Evolutionary conservation across 1,140 invertebrate species (phyloP).

Genomic region (Drosophila littoralis): DNA sequence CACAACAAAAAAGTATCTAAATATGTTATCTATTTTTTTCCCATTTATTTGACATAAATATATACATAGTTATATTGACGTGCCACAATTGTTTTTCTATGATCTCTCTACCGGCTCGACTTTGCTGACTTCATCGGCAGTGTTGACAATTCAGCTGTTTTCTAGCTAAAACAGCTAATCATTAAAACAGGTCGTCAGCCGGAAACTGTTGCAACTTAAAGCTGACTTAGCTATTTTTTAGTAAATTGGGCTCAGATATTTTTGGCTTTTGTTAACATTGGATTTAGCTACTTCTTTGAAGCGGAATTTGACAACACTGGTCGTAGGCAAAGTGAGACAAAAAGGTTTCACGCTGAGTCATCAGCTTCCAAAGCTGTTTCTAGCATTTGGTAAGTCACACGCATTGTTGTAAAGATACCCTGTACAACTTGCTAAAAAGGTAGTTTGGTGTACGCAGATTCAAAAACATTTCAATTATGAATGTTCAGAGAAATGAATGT

Average conservation of each 20-base stretch:
- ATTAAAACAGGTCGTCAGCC: too few species aligned
- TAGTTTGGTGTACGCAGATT: too few species aligned
- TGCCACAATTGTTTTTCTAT: slow-evolving; percentile 21
- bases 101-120: slow-evolving; percentile 13
- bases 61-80: background rate
- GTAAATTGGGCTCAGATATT: too few species aligned
- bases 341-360: slow-evolving; percentile 1
- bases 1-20: background rate
- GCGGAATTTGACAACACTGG: too few species aligned
- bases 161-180: too few species aligned
- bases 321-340: too few species aligned
- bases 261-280: too few species aligned
- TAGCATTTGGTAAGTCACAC: background rate
- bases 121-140: slow-evolving; percentile 36
- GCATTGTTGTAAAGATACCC: background rate
- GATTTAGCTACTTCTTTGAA: too few species aligned
- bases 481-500: too few species aligned
- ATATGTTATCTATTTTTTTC: slow-evolving; percentile 4
- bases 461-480: too few species aligned
- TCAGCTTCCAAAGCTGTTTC: background rate
- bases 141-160: slow-evolving; percentile 9
- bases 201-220: too few species aligned
- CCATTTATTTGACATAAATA: slow-evolving; percentile 15
- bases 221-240: too few species aligned
- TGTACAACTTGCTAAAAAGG: background rate